These are phyloP conservation scores for Xanthorhoe designata DNA, from an alignment of 2,888 invertebrate species.

Conservation along the genomic window DNA sequence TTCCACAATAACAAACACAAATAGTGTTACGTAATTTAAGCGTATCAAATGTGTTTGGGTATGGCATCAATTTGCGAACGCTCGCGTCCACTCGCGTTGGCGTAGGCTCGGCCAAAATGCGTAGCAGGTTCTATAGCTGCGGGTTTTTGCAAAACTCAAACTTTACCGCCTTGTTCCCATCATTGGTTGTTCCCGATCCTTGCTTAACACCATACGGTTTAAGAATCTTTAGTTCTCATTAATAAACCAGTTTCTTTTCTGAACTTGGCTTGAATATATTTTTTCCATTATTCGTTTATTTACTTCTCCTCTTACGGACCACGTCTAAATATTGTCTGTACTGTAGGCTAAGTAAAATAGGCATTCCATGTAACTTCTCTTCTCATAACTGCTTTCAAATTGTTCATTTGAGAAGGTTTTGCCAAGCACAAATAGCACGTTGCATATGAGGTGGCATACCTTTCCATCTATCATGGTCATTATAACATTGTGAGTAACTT, in stretches of 20 bases:
- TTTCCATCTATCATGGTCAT: conserved; percentile 10
- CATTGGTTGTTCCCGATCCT: conserved; percentile 29
- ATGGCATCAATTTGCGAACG: too few species aligned
- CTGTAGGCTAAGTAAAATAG: conserved; percentile 5
- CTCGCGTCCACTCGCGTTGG: too few species aligned
- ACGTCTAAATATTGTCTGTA: conserved; percentile 10
- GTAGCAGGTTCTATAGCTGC: too few species aligned
- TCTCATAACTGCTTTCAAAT: conserved; percentile 1
- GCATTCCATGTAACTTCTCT: conserved; percentile 10
- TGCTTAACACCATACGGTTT: conserved; percentile 29
- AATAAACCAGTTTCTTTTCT: conserved; percentile 17
- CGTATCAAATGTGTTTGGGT: too few species aligned
- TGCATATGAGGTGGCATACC: conserved; percentile 17
- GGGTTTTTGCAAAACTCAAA: conserved; percentile 38
- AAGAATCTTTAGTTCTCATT: too few species aligned
- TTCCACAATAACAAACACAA: too few species aligned
- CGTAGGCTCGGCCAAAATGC: too few species aligned
- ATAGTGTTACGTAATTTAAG: too few species aligned
- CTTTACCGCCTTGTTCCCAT: conserved; percentile 19
- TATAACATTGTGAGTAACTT: conserved; percentile 9
- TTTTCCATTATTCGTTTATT: conserved; percentile 7
- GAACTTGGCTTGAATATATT: conserved; percentile 1
- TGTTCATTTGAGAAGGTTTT: conserved; percentile 16
- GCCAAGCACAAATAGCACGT: conserved; percentile 19
- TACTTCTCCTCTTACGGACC: conserved; percentile 4